Conservation (phyloP, 2,797 vertebrate species). For the Pristis pectinata region DNA sequence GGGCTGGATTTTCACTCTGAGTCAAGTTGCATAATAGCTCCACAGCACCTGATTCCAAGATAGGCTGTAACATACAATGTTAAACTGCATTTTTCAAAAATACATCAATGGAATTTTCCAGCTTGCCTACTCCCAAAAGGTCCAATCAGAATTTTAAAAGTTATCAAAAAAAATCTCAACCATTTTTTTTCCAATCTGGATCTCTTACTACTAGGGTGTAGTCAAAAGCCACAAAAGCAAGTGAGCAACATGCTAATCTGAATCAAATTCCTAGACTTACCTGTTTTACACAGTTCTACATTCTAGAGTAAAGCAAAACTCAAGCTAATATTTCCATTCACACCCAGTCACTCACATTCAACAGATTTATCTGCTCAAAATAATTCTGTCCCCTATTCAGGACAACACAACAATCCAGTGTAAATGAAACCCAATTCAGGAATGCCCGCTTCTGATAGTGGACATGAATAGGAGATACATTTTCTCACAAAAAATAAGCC, state of each 20-base stretch:
- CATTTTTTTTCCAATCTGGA: not conserved
- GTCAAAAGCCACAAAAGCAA: not conserved
- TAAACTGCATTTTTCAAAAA: not conserved
- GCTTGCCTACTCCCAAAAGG: not conserved
- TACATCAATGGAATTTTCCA: not conserved
- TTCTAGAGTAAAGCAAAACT: not conserved
- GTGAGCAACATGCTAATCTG: not conserved
- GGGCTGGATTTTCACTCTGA: slow-evolving; percentile 90
- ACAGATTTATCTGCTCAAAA: not conserved
- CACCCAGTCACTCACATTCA: not conserved
- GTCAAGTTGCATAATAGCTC: slow-evolving; percentile 96
- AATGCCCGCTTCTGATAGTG: not conserved
- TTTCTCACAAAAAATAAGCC: not conserved
- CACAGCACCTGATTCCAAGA: slow-evolving; percentile 95
- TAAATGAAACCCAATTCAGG: not conserved
- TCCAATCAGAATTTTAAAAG: not conserved
- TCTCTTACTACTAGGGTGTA: not conserved
- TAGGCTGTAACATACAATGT: slow-evolving; percentile 66
- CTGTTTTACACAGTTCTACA: not conserved
- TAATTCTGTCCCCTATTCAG: not conserved
- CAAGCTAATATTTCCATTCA: not conserved
- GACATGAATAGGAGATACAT: not conserved
- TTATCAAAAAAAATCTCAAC: not conserved
- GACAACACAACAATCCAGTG: not conserved
- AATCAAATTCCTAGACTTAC: too few species aligned